Evolutionary conservation across 2,888 invertebrate genomes (phyloP).

Genomic region (Oscheius sp.): DNA sequence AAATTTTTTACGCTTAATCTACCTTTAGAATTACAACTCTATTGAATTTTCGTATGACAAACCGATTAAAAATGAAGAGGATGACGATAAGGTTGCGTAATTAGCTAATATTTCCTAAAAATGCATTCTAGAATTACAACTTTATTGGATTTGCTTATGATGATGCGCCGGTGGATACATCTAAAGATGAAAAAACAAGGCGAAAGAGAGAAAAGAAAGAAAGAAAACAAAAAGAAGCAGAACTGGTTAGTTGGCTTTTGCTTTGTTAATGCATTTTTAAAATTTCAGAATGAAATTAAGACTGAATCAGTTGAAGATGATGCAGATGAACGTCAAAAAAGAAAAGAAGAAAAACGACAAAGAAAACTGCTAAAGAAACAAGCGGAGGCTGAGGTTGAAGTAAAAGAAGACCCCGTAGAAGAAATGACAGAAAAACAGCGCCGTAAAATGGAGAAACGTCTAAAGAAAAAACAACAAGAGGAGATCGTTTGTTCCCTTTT

Average conservation of each 20-base stretch:
- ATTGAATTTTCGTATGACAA: background rate
- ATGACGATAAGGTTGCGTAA: background rate
- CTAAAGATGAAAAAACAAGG: background rate
- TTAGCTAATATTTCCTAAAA: background rate
- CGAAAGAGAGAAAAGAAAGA: background rate
- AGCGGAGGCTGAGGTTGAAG: background rate
- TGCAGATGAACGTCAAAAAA: background rate
- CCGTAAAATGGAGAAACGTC: constrained; percentile 23
- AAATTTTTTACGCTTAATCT: no score
- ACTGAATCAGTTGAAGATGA: background rate
- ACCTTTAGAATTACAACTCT: background rate
- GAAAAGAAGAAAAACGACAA: constrained; percentile 14
- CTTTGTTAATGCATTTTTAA: background rate
- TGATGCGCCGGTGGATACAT: background rate
- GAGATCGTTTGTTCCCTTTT: no score
- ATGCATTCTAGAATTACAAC: background rate
- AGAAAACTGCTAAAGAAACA: background rate
- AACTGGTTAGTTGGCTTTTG: background rate
- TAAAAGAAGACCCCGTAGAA: background rate
- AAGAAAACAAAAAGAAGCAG: background rate
- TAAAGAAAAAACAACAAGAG: background rate
- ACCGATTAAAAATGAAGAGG: background rate
- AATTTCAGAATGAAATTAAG: background rate
- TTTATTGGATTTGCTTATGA: background rate
- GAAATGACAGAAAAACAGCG: constrained; percentile 20